Base-by-base conservation (phyloP, 2,888 invertebrate genomes). In the Buathra laborator region DNA sequence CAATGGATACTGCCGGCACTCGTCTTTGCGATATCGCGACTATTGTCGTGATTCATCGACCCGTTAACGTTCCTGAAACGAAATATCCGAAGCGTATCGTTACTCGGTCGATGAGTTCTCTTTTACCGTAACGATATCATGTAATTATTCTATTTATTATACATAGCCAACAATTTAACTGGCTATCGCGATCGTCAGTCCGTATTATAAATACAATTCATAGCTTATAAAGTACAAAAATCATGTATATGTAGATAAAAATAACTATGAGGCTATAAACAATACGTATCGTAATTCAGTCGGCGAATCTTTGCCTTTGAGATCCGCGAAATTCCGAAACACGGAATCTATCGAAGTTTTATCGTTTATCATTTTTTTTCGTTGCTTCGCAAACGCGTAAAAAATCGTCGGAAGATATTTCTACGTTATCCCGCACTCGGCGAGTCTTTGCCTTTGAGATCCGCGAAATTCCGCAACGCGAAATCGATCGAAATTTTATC, bases 141-240 rank as follows among this genome's bases (percentile, higher is more conserved):
- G 71, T 81, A 77, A 74, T 81, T 74, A 74, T 67, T 72, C n/a
- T 84, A 84, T 84, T 84, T 84, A 84, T 81, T 81, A 53, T 48
- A 81, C 46, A 12, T 19, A 37, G 53, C 51, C 48, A 46, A n/a
- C 10, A 44, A 48, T 51, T 46, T 44, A 44, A 44, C 62, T 44
- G 10, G 32, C 44, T 71, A 59, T 64, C 62, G 24, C 67, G 53
- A 37, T 43, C 5, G 62, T 44, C 32, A 64, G 77, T 72, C 66
- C 53, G 74, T 79, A 83, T 70, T 74, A 66, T 76, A 64, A 37
- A 51, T 62, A 70, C 16, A 46, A 29, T 62, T 48, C 19, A 51
- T n/a, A 72, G 51, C 67, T 81, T 64, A 9, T 37, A 71, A 81
- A 84, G 78, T 81, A 86, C 84, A 81, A 86, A 75, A 71, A 48